phyloP scores from a whole-genome alignment of 2,888 invertebrate species.

The Timema podura region DNA sequence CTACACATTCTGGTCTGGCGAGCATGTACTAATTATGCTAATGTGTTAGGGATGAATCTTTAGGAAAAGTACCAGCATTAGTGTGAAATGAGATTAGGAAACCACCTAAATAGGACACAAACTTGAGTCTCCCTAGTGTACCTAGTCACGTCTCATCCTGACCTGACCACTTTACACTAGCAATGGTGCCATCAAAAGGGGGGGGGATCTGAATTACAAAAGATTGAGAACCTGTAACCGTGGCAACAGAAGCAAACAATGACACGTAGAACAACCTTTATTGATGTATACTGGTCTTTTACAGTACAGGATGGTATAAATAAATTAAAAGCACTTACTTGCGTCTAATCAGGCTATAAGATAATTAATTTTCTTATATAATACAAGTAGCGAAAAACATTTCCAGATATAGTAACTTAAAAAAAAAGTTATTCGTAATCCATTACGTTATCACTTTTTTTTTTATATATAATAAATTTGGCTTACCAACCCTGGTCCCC shows the following conservation, averaged over 20 bases:
- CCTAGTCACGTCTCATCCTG: too few species aligned
- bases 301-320: conserved; percentile 42
- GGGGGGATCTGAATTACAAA: too few species aligned
- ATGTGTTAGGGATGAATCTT: too few species aligned
- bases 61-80: too few species aligned
- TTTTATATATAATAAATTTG: conserved; percentile 42
- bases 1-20: too few species aligned
- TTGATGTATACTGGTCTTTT: conserved; percentile 54
- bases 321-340: conserved; percentile 47
- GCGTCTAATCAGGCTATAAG: conserved; percentile 22
- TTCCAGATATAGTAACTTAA: conserved; percentile 2
- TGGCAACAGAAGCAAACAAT: neutral
- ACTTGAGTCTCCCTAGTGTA: too few species aligned
- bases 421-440: conserved; percentile 20
- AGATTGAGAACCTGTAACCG: too few species aligned
- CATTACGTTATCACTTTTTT: conserved; percentile 23
- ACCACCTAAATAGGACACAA: too few species aligned
- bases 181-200: too few species aligned
- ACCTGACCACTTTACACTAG: too few species aligned
- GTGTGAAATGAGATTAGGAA: too few species aligned
- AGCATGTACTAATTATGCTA: too few species aligned
- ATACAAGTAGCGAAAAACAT: neutral
- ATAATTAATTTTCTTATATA: conserved; percentile 20
- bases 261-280: conserved; percentile 55
- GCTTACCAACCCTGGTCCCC: conserved; percentile 48